Conservation (phyloP, 2,888 invertebrate genomes). For the Torymus tubicola region DNA sequence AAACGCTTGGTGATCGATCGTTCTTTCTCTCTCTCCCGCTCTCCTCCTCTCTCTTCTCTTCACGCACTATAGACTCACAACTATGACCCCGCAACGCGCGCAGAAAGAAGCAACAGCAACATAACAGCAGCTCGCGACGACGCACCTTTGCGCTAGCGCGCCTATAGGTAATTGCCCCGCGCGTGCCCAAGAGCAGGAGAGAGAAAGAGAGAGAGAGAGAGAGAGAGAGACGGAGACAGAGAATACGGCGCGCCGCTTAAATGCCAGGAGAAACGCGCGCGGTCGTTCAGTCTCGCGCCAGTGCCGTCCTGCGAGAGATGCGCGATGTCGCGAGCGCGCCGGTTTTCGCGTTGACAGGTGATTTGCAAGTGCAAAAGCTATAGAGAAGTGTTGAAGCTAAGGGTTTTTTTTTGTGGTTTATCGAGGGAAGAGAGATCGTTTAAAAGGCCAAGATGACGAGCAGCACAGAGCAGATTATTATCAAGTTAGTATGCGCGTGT, state of each 20-base stretch:
- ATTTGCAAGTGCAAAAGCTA: neutral
- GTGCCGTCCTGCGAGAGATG: neutral
- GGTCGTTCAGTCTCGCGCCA: conserved; percentile 29
- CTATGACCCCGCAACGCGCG: no score
- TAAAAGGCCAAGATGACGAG: conserved; percentile 17
- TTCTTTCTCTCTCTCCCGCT: no score
- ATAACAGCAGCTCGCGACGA: no score
- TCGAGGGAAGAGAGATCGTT: neutral
- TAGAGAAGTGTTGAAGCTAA: no score
- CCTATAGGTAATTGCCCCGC: no score
- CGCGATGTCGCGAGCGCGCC: neutral
- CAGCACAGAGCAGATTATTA: conserved; percentile 49
- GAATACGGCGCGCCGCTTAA: conserved; percentile 4
- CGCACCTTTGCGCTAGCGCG: no score
- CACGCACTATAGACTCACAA: no score
- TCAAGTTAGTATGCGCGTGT: conserved; percentile 48
- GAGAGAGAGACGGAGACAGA: conserved; percentile 30
- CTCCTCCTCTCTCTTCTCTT: no score
- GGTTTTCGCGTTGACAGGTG: neutral
- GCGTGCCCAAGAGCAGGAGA: neutral
- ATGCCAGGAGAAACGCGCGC: conserved; percentile 33
- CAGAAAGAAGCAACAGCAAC: no score
- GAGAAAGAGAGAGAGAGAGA: conserved; percentile 19
- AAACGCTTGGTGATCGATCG: no score
- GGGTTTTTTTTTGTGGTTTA: no score